phyloP scores from a whole-genome alignment of 2,888 invertebrate species.

The Hydrotaea cyrtoneurina region DNA sequence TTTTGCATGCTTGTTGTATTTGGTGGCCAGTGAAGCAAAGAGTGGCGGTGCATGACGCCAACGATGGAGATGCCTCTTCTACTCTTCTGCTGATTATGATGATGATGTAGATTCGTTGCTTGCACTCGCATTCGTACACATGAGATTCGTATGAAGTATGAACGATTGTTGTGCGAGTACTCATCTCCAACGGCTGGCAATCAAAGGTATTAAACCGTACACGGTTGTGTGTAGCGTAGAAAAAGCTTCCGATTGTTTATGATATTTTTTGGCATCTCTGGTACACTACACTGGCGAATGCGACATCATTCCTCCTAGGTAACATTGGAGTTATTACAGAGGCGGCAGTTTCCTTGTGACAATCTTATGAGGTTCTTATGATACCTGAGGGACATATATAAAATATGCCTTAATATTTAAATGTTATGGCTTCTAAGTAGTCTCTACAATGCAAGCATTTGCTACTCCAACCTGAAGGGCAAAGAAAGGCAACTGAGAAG shows the following conservation, averaged over 20 bases:
- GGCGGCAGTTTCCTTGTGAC: too few relatives aligned
- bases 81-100: conserved; percentile 46
- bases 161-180: background rate
- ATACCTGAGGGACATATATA: too few relatives aligned
- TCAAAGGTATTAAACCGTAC: conserved; percentile 64
- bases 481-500: too few relatives aligned
- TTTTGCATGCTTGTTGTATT: conserved; percentile 51
- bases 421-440: too few relatives aligned
- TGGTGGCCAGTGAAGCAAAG: conserved; percentile 48
- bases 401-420: too few relatives aligned
- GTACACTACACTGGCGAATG: background rate
- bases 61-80: conserved; percentile 7
- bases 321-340: too few relatives aligned
- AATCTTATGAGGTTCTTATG: too few relatives aligned
- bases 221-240: conserved; percentile 33
- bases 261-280: background rate
- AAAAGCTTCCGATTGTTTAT: conserved; percentile 62
- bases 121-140: conserved; percentile 25
- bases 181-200: conserved; percentile 58
- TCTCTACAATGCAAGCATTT: too few relatives aligned
- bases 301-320: background rate
- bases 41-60: conserved; percentile 35
- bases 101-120: conserved; percentile 39
- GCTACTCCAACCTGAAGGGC: too few relatives aligned
- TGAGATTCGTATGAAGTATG: background rate